These are phyloP conservation scores for Harmothoe impar DNA, from an alignment of 2,888 invertebrate species.

Conservation along the genomic window DNA sequence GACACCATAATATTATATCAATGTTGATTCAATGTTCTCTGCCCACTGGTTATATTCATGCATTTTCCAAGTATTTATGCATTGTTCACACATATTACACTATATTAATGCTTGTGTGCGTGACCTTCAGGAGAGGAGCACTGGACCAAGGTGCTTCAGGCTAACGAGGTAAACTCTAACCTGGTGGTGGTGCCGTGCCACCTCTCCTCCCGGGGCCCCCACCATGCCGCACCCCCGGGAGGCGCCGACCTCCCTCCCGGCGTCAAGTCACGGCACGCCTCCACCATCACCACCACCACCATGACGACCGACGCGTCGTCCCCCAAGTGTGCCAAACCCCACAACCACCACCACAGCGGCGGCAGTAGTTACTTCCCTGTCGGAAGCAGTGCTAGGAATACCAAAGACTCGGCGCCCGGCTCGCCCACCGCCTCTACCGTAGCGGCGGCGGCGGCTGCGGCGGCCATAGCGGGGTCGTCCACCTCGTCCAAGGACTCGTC, in stretches of 20 bases:
- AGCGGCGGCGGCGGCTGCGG: neutral
- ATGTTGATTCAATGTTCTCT: no score
- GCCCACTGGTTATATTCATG: no score
- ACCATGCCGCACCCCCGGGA: neutral
- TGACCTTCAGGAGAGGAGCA: constrained; percentile 74
- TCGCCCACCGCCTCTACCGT: neutral
- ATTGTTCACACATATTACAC: no score
- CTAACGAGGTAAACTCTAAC: constrained; percentile 75
- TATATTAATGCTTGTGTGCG: no score
- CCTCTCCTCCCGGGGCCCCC: neutral
- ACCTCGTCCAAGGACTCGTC: neutral
- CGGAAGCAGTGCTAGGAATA: neutral
- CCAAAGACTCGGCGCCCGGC: neutral
- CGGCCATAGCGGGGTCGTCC: neutral
- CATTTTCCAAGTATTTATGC: no score
- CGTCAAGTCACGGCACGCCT: neutral
- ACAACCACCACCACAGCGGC: neutral
- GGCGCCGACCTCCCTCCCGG: neutral
- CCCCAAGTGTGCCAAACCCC: constrained; percentile 54
- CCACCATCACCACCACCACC: constrained; percentile 48
- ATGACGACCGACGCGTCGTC: constrained; percentile 41
- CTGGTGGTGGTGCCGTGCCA: constrained; percentile 67
- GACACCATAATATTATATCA: no score
- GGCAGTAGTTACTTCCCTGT: neutral
- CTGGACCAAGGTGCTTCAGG: constrained; percentile 78